phyloP scores from a whole-genome alignment of 2,888 invertebrate species.

The Apoderus coryli region DNA sequence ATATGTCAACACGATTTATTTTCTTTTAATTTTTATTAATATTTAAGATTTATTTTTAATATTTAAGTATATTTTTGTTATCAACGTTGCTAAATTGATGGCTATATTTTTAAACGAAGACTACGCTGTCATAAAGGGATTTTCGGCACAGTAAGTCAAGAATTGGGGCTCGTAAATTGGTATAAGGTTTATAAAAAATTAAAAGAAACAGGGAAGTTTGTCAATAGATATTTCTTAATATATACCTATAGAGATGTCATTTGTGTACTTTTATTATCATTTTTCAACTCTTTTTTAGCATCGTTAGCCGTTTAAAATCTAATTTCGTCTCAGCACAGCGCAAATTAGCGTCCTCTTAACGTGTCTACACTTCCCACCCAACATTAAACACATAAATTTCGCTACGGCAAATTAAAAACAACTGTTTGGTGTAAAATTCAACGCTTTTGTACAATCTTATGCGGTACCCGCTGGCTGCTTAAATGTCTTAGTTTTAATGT shows the following conservation, averaged over 20 bases:
- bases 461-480: slow-evolving; percentile 4
- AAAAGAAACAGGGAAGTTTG: too few species aligned
- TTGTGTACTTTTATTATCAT: slow-evolving; percentile 27
- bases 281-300: slow-evolving; percentile 31
- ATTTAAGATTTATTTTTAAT: too few species aligned
- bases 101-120: too few species aligned
- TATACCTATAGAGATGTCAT: slow-evolving; percentile 23
- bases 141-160: too few species aligned
- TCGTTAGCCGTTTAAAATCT: slow-evolving; percentile 36
- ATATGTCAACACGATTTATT: too few species aligned
- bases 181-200: too few species aligned
- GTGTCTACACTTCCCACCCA: slow-evolving; percentile 31
- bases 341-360: slow-evolving; percentile 33
- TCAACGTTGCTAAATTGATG: too few species aligned
- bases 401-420: slow-evolving; percentile 35
- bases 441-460: slow-evolving; percentile 17
- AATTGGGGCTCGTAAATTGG: too few species aligned
- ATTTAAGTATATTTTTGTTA: too few species aligned
- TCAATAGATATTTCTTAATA: too few species aligned
- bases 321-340: slow-evolving; percentile 32
- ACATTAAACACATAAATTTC: slow-evolving; percentile 30
- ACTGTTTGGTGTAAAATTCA: slow-evolving; percentile 31
- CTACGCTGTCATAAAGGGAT: too few species aligned
- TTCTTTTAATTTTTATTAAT: too few species aligned
- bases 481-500: not conserved